These are phyloP conservation scores for Carapus acus DNA, from an alignment of 2,797 vertebrate genomes.

Conservation along the genomic window DNA sequence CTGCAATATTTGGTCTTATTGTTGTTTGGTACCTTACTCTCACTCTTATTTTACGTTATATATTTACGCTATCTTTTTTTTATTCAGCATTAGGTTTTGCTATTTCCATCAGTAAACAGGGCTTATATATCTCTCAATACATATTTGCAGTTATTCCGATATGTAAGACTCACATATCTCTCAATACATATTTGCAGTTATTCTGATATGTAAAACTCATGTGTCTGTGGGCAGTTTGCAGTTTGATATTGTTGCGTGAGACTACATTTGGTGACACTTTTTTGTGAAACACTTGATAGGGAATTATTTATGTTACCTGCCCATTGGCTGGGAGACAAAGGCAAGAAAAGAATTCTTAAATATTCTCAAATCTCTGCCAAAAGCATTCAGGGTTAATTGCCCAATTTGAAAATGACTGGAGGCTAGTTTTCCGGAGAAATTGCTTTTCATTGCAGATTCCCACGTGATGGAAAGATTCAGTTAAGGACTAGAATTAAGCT, in stretches of 20 bases:
- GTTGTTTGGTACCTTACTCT: no score
- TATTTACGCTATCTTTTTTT: no score
- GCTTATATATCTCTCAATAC: not conserved
- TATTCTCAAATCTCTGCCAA: slow-evolving; percentile 5
- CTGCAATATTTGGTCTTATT: no score
- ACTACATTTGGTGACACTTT: no score
- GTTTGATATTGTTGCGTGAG: no score
- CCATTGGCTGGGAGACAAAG: slow-evolving; percentile 21
- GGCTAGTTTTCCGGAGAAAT: not conserved
- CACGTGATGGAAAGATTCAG: slow-evolving; percentile 7
- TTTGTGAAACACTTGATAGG: no score
- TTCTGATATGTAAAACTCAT: slow-evolving; percentile 5
- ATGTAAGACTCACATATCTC: slow-evolving; percentile 1
- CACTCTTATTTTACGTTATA: no score
- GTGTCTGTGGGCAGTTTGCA: not conserved
- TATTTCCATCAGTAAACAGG: not conserved
- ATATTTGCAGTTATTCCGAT: slow-evolving; percentile 3
- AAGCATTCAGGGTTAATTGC: slow-evolving; percentile 2
- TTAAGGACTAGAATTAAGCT: slow-evolving; percentile 2
- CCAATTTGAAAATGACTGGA: slow-evolving; percentile 1
- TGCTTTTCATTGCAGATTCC: slow-evolving; percentile 13
- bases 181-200: not conserved
- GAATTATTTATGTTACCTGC: slow-evolving; percentile 9
- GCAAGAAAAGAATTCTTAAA: slow-evolving; percentile 16
- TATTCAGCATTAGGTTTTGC: not conserved